Base-by-base conservation (phyloP, 2,888 invertebrate genomes). In the Aspidiotus destructor region DNA sequence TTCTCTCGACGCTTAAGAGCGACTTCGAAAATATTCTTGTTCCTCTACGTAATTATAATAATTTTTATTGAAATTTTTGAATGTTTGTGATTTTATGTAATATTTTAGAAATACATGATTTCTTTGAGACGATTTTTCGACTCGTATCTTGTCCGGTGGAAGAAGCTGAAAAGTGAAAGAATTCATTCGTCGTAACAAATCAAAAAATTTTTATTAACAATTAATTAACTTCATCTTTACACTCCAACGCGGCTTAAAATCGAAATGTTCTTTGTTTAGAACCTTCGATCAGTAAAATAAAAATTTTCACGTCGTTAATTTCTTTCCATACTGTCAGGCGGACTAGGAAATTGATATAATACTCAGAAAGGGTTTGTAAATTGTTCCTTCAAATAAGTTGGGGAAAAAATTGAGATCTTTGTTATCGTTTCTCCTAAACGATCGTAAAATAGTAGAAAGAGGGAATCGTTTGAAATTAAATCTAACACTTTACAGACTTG, bases 21-120 rank as follows among this genome's bases (percentile, higher is more conserved):
- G 58, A 58, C 44, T 48, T 67, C 48, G 28, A 67, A 57, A 67
- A 54, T 28, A 60, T 58, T 48, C 60, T 67, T 67, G 67, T 67
- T 67, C 67, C 67, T 67, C 40, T 67, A 67, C 67, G 41, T 67
- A 67, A 67, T 67, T 67, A 67, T 67, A 67, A 67, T 67, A 41
- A 60, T 58, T 67, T 67, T 67, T 67, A 67, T 67, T 67, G 52
- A 67, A 67, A 67, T 60, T 42, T 60, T 67, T 41, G 48, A 28
- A 60, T 67, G 67, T 67, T 58, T 67, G 67, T 67, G 67, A 67
- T 67, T 67, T 67, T 67, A 67, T 67, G 67, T 67, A 67, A 65
- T 28, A 28, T 67, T 67, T 67, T 67, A 67, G 48, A 58, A 58
- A 67, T 67, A 67, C 52, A 67, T 58, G 42, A 54, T 64, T 55